Evolutionary conservation across 2,797 vertebrate species (phyloP).

Genomic region (Taenioides sp.): DNA sequence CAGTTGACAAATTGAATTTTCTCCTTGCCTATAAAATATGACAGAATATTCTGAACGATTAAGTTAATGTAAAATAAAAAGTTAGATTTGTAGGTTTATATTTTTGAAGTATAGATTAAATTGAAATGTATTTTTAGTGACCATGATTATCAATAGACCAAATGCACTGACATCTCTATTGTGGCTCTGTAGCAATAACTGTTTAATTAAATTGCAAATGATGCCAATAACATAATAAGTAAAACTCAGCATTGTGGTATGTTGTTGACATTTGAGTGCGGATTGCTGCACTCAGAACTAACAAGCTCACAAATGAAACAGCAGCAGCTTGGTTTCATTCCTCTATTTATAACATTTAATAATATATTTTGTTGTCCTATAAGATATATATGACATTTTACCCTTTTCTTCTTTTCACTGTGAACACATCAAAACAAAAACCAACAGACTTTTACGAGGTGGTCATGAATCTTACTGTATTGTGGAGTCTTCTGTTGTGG

Average conservation of each 20-base stretch:
- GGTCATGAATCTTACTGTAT: constrained; percentile 15
- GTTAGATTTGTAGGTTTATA: too few relatives aligned
- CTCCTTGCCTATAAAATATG: too few relatives aligned
- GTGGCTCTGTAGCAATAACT: too few relatives aligned
- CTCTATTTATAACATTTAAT: not conserved
- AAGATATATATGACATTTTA: too few relatives aligned
- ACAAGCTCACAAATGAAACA: not conserved
- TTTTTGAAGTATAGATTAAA: too few relatives aligned
- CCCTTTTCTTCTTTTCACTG: not conserved
- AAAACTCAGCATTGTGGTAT: too few relatives aligned
- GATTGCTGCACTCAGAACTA: not conserved
- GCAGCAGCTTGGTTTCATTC: not conserved
- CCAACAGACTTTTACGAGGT: constrained; percentile 14
- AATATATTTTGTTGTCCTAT: not conserved
- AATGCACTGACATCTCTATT: too few relatives aligned
- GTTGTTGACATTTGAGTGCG: not conserved
- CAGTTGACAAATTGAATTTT: too few relatives aligned
- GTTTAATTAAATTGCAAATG: too few relatives aligned
- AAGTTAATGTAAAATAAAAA: not conserved
- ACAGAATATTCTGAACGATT: not conserved
- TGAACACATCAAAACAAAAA: constrained; percentile 13
- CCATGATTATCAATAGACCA: too few relatives aligned
- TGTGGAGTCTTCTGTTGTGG: constrained; percentile 21
- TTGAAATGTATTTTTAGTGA: too few relatives aligned
- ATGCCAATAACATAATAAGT: too few relatives aligned